These are phyloP conservation scores for Pyrocoelia pectoralis DNA, from an alignment of 2,888 invertebrate genomes.

Conservation along the genomic window DNA sequence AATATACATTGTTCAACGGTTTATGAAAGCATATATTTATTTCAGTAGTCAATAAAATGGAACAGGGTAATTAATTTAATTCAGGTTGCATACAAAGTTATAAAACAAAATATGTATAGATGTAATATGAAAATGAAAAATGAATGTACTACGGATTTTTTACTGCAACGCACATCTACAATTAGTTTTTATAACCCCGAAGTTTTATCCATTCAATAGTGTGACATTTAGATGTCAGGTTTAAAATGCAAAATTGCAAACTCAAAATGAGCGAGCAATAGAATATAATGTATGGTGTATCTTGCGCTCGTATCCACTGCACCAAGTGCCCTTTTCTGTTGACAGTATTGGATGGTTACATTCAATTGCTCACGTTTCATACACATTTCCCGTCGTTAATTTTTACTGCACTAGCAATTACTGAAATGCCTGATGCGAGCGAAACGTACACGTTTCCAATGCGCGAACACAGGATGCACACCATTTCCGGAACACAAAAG, in stretches of 20 bases:
- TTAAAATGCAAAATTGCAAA: conserved; percentile 10
- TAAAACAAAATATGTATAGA: not conserved
- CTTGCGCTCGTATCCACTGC: conserved; percentile 48
- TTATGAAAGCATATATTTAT: not conserved
- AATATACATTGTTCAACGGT: not conserved
- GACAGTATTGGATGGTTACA: conserved; percentile 54
- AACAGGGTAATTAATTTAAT: not conserved
- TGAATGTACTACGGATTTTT: not conserved
- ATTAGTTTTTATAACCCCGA: not conserved
- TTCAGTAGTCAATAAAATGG: not conserved
- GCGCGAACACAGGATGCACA: conserved; percentile 33
- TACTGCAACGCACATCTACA: not conserved
- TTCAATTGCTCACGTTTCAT: conserved; percentile 59
- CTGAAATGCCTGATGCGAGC: conserved; percentile 47
- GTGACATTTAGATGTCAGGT: conserved; percentile 6
- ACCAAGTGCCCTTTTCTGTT: conserved; percentile 43
- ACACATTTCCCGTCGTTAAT: conserved; percentile 60
- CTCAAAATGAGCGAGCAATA: conserved; percentile 24
- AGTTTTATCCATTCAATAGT: not conserved
- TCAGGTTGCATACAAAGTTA: not conserved
- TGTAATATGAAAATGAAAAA: not conserved
- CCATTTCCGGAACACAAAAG: conserved; percentile 27
- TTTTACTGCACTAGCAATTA: conserved; percentile 59
- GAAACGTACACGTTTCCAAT: conserved; percentile 30
- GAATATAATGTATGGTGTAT: conserved; percentile 46